phyloP scores from a whole-genome alignment of 37 sponge, comb jelly and placozoan species.

The Aplysina aerophoba region DNA sequence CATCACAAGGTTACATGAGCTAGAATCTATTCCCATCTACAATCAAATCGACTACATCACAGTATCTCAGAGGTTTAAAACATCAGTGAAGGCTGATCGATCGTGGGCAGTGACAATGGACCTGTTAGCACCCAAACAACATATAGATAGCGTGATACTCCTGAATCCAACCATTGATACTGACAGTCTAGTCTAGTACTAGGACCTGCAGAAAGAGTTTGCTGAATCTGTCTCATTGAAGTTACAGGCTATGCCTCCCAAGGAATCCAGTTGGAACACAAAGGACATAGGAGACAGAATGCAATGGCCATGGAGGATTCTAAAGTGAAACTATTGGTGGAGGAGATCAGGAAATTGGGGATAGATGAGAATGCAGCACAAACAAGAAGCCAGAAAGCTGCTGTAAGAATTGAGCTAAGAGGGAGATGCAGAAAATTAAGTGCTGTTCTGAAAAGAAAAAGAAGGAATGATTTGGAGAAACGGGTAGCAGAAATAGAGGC shows the following conservation, averaged over 20 bases:
- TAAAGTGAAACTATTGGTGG: neutral
- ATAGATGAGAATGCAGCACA: neutral
- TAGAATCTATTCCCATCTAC: no score
- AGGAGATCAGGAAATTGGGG: constrained; percentile 12
- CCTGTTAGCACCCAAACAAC: no score
- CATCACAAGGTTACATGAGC: no score
- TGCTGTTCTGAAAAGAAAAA: neutral
- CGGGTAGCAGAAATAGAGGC: neutral
- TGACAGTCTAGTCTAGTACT: neutral
- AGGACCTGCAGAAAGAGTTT: constrained; percentile 3
- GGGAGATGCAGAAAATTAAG: neutral
- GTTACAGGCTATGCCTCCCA: neutral
- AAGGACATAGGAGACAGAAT: neutral
- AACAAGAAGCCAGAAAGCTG: constrained; percentile 11
- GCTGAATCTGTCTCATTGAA: neutral
- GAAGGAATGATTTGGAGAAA: neutral
- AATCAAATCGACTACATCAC: no score
- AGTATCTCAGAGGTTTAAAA: no score
- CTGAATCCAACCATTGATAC: neutral
- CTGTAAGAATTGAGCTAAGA: neutral
- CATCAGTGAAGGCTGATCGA: no score
- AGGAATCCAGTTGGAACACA: neutral
- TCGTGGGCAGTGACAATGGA: no score
- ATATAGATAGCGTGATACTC: neutral
- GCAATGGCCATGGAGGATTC: neutral